Conservation (phyloP, 2,113 vertebrate species). For the Tursiops truncatus region DNA sequence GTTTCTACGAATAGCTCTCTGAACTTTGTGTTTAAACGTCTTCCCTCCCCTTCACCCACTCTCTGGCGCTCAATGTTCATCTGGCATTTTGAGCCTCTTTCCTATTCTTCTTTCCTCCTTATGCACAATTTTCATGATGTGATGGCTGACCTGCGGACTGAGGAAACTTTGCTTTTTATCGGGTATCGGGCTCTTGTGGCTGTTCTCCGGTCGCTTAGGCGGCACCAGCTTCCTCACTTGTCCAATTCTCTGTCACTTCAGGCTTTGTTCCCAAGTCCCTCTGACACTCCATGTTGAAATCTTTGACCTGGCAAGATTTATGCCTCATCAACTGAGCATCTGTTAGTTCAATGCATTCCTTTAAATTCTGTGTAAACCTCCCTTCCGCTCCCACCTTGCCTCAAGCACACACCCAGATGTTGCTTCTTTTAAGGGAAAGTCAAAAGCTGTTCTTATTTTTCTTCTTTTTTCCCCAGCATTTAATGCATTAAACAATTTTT, state of each 20-base stretch:
- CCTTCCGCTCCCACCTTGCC: rapidly evolving
- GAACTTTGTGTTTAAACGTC: not conserved
- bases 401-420: not conserved
- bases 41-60: not conserved
- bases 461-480: not conserved
- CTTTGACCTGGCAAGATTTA: not conserved
- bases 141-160: not conserved
- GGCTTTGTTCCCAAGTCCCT: not conserved
- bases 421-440: not conserved
- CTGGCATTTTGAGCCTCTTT: not conserved
- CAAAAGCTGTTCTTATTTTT: not conserved
- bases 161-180: not conserved
- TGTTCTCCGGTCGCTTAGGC: not conserved
- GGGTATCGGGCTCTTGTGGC: not conserved
- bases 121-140: not conserved
- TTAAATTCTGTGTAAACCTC: not conserved
- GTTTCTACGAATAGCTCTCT: not conserved
- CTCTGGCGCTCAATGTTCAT: not conserved
- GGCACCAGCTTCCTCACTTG: not conserved
- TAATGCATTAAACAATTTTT: not conserved
- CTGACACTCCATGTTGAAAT: not conserved
- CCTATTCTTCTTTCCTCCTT: not conserved
- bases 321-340: not conserved
- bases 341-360: not conserved
- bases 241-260: not conserved